Evolutionary conservation across 2,797 vertebrate genomes (phyloP).

Genomic region (Phataginus tricuspis): DNA sequence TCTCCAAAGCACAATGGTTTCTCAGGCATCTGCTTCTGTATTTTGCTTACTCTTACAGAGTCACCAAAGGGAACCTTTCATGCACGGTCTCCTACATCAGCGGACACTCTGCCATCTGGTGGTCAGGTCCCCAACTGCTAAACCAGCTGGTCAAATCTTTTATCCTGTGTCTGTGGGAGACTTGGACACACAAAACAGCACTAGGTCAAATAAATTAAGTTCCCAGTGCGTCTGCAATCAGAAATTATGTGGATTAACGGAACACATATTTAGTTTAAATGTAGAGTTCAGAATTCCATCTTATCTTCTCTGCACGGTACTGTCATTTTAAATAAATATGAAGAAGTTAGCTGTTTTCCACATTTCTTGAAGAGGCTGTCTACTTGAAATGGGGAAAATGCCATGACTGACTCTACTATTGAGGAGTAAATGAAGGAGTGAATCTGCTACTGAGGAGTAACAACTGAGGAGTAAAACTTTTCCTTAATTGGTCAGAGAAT

Average conservation of each 20-base stretch:
- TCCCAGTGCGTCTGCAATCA: neutral
- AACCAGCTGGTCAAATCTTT: neutral
- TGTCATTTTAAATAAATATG: neutral
- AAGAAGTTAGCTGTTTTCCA: neutral
- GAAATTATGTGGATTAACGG: neutral
- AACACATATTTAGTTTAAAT: neutral
- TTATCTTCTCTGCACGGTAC: neutral
- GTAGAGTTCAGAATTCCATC: neutral
- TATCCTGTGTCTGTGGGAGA: neutral
- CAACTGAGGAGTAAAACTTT: neutral
- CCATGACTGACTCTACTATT: neutral
- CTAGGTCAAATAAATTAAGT: neutral
- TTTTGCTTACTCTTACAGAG: neutral
- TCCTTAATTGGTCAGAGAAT: neutral
- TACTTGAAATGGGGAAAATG: neutral
- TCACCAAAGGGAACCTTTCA: neutral
- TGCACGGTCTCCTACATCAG: neutral
- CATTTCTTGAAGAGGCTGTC: neutral
- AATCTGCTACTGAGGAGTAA: too few species aligned
- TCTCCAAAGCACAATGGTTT: neutral
- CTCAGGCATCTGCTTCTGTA: neutral
- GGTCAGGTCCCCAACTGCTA: neutral
- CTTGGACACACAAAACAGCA: neutral
- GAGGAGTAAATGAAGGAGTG: neutral
- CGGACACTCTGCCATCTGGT: constrained; percentile 30